These are phyloP conservation scores for Psophia crepitans DNA, from an alignment of 2,113 vertebrate species.

Conservation along the genomic window DNA sequence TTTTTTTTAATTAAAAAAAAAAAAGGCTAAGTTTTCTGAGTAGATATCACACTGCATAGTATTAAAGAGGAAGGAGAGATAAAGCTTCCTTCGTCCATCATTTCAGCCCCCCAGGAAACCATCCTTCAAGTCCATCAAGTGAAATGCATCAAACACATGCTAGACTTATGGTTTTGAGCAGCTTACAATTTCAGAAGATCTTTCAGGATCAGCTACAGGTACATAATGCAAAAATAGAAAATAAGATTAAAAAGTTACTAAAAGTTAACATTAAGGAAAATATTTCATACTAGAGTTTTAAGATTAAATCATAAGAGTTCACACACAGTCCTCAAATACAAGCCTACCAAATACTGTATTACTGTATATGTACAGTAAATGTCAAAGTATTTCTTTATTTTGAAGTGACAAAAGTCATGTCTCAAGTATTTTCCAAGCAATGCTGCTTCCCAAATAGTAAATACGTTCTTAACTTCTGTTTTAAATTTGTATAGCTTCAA, in stretches of 20 bases:
- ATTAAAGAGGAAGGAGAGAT: not conserved
- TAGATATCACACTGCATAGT: not conserved
- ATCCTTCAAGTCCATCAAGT: not conserved
- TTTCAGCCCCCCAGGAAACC: not conserved
- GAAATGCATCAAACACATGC: not conserved
- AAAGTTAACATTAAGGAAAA: not conserved
- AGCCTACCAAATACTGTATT: not conserved
- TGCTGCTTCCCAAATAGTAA: not conserved
- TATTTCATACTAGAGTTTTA: not conserved
- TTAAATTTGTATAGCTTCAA: not conserved
- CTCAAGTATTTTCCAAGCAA: not conserved
- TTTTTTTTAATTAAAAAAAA: no score
- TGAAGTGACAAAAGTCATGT: not conserved
- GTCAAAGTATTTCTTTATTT: not conserved
- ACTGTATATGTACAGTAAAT: not conserved
- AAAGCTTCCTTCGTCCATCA: not conserved
- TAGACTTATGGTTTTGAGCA: not conserved
- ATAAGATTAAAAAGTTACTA: not conserved
- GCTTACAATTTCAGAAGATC: not conserved
- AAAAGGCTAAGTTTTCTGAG: not conserved
- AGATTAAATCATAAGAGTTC: not conserved
- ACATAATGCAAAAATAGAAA: not conserved
- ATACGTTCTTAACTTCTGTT: not conserved
- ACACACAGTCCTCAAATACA: not conserved
- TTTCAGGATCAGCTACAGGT: not conserved